Evolutionary conservation across 2,888 invertebrate genomes (phyloP), one percentile per base, ranked within the genome.

Genomic region (Sinelater perroti): DNA sequence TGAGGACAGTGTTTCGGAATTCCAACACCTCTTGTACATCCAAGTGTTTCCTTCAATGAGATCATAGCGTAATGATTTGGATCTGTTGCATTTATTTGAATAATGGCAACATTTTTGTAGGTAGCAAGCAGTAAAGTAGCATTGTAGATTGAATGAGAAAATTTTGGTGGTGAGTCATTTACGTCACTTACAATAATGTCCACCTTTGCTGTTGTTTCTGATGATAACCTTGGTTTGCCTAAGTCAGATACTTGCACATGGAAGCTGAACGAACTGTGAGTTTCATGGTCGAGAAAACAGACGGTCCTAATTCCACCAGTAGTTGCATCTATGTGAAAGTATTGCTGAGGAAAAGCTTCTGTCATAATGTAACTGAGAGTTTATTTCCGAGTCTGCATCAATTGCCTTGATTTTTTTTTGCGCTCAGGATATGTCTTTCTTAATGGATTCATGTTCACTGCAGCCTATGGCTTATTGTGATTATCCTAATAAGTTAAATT

Each of bases 131-230:
- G 80, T 44, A 96, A 79, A 0, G 89, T 89, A 1, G 90, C 87
- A 69, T 89, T 88, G 77, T 93, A 93, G 47, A 85, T 79, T 8
- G 83, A 73, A 56, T 85, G 83, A 5, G 83, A 78, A 78, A 97
- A 96, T 47, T 82, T 80, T 2, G 96, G 96, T n/a, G 94, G 87
- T 67, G 93, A 92, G 75, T 96, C 95, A 79, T 97, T 95, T 3
- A 93, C 88, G 78, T 95, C 93, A 3, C 80, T 82, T 20, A 97
- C 87, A 54, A 81, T 80, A 17, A 97, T 90, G 62, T 84, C 80
- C 8, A 98, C 94, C 59, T 82, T 83, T 0, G 96, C 95, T 7
- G 87, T 86, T 51, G 87, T 87, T 67, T 88, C 88, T 0, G 94
- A 90, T 14, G 89, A 87, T 16, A 94, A 80, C 46, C 87, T 86